A percentile compares a stretch with the other conserved stretches of the same genome.
phyloP scores from a whole-genome alignment of 2,113 vertebrate species.

The Rhinopomastus cyanomelas region DNA sequence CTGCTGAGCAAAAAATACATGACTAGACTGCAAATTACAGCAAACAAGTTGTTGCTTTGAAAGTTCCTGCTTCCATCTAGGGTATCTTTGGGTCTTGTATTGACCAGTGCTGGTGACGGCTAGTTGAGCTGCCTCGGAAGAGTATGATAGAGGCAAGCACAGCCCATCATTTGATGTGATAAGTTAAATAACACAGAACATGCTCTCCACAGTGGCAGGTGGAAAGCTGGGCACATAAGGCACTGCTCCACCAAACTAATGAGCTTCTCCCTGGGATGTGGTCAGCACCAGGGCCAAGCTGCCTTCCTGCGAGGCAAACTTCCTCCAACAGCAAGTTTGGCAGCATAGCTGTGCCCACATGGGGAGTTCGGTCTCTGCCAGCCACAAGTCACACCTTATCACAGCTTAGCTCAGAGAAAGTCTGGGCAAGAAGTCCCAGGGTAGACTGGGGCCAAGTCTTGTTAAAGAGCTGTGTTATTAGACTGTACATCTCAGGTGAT shows the following conservation, averaged over 20 bases:
- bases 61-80: not conserved
- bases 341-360: not conserved
- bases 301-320: not conserved
- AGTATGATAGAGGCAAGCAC: not conserved
- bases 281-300: fast-evolving
- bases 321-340: not conserved
- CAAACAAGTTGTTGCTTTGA: not conserved
- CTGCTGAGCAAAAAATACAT: not conserved
- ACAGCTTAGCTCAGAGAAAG: not conserved
- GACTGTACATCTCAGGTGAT: fast-evolving
- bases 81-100: not conserved
- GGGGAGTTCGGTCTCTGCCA: not conserved
- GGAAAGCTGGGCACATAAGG: not conserved
- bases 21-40: constrained; percentile 38
- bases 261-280: fast-evolving
- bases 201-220: not conserved
- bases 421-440: not conserved
- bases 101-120: not conserved
- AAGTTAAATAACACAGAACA: not conserved
- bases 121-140: not conserved
- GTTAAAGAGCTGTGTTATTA: not conserved
- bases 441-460: not conserved
- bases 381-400: constrained; percentile 14
- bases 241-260: not conserved
- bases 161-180: not conserved